phyloP scores from a whole-genome alignment of 2,888 invertebrate species.

The Apotomis turbidana region DNA sequence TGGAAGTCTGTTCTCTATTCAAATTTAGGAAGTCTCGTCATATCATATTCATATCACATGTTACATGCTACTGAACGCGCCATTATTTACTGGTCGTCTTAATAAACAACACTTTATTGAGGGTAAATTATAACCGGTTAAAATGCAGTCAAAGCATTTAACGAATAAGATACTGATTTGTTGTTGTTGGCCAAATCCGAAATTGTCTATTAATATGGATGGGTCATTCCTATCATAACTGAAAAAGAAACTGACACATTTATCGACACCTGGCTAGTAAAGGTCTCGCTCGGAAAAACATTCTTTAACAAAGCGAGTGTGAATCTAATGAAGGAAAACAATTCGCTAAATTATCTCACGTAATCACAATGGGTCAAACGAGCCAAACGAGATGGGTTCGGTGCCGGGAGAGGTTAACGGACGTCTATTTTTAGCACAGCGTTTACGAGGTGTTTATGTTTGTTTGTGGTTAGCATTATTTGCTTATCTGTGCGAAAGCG shows the following conservation, averaged over 20 bases:
- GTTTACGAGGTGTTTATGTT: slow-evolving; percentile 26
- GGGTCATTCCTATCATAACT: no score
- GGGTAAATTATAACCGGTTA: no score
- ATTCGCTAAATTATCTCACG: slow-evolving; percentile 9
- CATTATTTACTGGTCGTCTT: no score
- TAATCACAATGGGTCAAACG: not conserved
- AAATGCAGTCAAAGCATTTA: no score
- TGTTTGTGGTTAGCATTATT: slow-evolving; percentile 13
- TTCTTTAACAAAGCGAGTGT: no score
- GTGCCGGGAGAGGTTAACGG: slow-evolving; percentile 8
- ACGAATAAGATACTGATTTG: no score
- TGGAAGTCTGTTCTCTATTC: not conserved
- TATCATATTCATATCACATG: no score
- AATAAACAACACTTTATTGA: no score
- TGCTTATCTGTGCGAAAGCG: slow-evolving; percentile 5
- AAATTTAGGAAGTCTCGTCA: not conserved
- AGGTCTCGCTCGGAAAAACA: not conserved
- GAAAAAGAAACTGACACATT: not conserved
- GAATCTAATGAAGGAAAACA: slow-evolving; percentile 12
- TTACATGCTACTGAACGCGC: no score
- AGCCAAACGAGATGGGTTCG: not conserved
- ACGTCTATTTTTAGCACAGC: slow-evolving; percentile 21
- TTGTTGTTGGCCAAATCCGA: no score
- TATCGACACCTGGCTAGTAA: not conserved
- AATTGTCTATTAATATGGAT: no score